Conservation (phyloP, 2,797 vertebrate species). For the Pelochelys cantorii region DNA sequence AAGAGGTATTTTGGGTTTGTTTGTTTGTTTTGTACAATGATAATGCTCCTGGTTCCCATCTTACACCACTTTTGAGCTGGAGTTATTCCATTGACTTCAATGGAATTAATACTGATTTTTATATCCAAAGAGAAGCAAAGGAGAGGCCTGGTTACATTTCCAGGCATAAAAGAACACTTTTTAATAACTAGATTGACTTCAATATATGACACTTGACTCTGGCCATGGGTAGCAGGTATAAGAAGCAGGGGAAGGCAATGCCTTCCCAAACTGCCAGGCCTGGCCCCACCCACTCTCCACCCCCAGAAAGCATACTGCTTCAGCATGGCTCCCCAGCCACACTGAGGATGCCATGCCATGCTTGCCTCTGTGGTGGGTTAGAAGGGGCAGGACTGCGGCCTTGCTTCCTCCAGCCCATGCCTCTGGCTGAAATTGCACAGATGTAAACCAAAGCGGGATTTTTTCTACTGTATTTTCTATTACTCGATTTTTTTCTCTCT, state of each 20-base stretch:
- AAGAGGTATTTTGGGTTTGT: too few relatives aligned
- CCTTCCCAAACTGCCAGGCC: too few relatives aligned
- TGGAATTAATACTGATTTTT: conserved; percentile 24
- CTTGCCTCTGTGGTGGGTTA: too few relatives aligned
- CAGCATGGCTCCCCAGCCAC: too few relatives aligned
- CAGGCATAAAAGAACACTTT: neutral
- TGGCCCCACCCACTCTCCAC: too few relatives aligned
- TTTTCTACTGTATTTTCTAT: neutral
- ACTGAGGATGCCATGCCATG: too few relatives aligned
- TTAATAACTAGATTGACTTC: conserved; percentile 10
- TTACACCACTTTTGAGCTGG: conserved; percentile 30
- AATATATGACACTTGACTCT: neutral
- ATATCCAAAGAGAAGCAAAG: neutral
- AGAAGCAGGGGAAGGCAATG: too few relatives aligned
- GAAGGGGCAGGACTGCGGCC: too few relatives aligned
- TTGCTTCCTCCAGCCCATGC: too few relatives aligned
- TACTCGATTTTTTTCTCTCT: neutral
- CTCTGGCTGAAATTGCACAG: neutral
- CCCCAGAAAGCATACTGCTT: too few relatives aligned
- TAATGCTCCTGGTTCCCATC: neutral
- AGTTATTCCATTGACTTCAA: conserved; percentile 10
- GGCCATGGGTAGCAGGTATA: neutral
- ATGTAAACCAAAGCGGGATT: neutral
- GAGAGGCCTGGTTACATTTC: neutral
- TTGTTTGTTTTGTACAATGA: neutral